A percentile compares a stretch with the other conserved stretches of the same genome.
Evolutionary conservation across 2,113 vertebrate genomes (phyloP).

Genomic region (Jaculus jaculus): DNA sequence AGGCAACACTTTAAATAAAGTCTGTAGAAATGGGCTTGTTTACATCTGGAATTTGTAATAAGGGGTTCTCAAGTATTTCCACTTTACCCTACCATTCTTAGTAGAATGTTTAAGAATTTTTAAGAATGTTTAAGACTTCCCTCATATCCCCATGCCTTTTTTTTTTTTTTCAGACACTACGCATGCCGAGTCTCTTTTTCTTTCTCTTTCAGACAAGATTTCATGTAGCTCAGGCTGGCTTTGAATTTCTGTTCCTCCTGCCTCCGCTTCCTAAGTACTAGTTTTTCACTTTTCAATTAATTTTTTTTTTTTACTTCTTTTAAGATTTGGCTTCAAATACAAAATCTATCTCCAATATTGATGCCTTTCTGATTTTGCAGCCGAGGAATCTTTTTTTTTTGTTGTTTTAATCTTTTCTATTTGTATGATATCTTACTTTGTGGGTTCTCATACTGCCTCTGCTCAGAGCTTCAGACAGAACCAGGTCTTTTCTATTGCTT

Average conservation of each 20-base stretch:
- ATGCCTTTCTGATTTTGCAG: slow-evolving; percentile 21
- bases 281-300: too few relatives aligned
- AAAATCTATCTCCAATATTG: slow-evolving; percentile 25
- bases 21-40: slow-evolving; percentile 8
- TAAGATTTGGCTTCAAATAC: neutral
- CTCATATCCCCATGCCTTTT: neutral
- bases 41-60: slow-evolving; percentile 58
- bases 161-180: slow-evolving; percentile 58
- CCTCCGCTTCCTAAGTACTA: neutral
- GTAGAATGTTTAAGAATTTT: slow-evolving; percentile 5
- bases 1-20: slow-evolving; percentile 1
- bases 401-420: neutral
- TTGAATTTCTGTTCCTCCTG: neutral
- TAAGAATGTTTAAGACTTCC: neutral
- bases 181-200: neutral
- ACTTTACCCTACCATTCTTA: slow-evolving; percentile 38
- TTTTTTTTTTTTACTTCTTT: neutral
- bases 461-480: neutral
- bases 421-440: neutral
- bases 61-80: slow-evolving; percentile 29
- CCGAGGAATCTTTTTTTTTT: neutral
- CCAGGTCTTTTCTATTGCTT: neutral
- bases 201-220: too few relatives aligned
- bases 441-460: neutral
- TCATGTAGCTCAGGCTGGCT: neutral